Conservation (phyloP, 2,797 vertebrate species). For the Clamator glandarius region DNA sequence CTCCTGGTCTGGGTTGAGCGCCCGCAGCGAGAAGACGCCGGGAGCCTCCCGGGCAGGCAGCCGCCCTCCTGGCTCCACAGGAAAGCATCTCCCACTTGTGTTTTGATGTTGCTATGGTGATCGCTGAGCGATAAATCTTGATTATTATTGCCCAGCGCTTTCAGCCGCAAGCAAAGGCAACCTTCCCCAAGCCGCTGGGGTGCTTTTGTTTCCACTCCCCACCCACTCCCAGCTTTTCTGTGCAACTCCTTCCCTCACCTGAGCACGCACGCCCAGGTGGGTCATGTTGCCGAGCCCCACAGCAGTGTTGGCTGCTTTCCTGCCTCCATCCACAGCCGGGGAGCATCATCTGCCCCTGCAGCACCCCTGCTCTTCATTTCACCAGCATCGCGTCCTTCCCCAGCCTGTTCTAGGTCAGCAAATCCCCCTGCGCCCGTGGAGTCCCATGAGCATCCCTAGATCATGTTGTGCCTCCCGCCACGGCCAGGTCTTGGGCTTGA, state of each 20-base stretch:
- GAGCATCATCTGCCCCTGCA: accelerated
- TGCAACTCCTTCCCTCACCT: neutral
- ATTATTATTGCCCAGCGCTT: constrained; percentile 74
- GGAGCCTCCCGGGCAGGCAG: neutral
- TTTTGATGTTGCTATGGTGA: constrained; percentile 80
- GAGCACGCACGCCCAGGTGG: neutral
- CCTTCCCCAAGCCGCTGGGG: constrained; percentile 28
- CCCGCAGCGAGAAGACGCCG: neutral
- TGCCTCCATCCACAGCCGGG: neutral
- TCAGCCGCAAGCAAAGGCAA: constrained; percentile 40
- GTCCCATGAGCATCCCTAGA: neutral
- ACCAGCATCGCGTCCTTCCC: accelerated
- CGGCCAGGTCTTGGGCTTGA: too few species aligned
- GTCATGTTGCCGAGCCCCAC: accelerated
- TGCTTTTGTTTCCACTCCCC: constrained; percentile 14
- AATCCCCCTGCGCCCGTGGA: accelerated
- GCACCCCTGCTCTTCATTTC: accelerated
- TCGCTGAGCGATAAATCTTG: constrained; percentile 74
- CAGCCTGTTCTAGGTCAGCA: neutral
- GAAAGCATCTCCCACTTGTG: constrained; percentile 72
- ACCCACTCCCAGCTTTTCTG: neutral
- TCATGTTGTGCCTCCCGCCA: too few species aligned
- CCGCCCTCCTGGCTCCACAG: neutral
- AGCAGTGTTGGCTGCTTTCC: neutral
- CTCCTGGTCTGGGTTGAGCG: neutral